phyloP scores from a whole-genome alignment of 1,140 invertebrate species.

The Trigoniulus corallinus region DNA sequence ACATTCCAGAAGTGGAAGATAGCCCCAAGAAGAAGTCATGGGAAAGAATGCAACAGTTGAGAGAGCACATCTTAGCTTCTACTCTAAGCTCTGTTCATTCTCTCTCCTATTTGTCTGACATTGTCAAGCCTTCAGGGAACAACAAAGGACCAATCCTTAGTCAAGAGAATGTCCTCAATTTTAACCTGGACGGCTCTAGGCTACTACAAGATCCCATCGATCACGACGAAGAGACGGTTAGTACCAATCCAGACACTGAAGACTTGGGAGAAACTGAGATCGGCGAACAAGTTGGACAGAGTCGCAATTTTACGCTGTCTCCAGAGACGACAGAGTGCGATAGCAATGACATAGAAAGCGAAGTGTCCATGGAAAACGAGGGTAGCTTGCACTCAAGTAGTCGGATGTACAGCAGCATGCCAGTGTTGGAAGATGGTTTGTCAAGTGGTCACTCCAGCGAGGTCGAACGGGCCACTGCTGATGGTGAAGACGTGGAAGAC shows the following conservation, averaged over 20 bases:
- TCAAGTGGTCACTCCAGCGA: conserved; percentile 80
- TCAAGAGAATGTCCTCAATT: not conserved
- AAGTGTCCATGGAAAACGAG: conserved; percentile 24
- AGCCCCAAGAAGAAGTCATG: conserved; percentile 24
- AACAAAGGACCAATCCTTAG: conserved; percentile 8
- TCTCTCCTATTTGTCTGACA: not conserved
- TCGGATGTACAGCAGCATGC: conserved; percentile 57
- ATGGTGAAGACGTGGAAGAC: not conserved
- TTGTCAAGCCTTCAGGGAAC: too few relatives aligned
- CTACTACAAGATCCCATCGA: conserved; percentile 4
- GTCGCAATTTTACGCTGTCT: conserved; percentile 69
- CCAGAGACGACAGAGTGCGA: conserved; percentile 92
- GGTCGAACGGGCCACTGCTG: conserved; percentile 36
- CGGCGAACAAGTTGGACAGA: conserved; percentile 34
- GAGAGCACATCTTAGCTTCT: not conserved
- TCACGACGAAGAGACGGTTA: conserved; percentile 27
- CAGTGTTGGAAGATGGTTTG: conserved; percentile 78
- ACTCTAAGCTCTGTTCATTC: not conserved
- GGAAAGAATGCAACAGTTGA: not conserved
- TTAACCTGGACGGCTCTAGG: not conserved
- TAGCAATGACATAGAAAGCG: conserved; percentile 69
- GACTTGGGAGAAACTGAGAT: conserved; percentile 48
- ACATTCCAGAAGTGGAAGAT: conserved; percentile 20
- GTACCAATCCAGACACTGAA: conserved; percentile 29
- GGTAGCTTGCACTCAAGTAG: conserved; percentile 20